Base-by-base conservation (phyloP, 2,113 vertebrate species). In the Alouatta palliata region DNA sequence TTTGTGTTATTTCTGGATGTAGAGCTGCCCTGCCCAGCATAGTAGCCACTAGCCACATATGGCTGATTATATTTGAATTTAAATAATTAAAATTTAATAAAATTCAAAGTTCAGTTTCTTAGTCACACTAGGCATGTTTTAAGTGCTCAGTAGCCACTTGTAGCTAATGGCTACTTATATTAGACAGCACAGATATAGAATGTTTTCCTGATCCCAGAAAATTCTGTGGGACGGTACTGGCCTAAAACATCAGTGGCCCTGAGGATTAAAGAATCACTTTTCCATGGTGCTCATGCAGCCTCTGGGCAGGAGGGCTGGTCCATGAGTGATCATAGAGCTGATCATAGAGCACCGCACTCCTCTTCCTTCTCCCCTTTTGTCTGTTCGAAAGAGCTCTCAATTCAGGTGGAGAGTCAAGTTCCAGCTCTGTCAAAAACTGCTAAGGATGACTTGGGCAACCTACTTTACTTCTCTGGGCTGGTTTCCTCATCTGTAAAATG, bases 31-130 rank as follows among this genome's bases (percentile, higher is more conserved):
- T 76, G 23, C 83, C 86, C 20, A 84, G 6, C 83, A 20, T 12
- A 45, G 11, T 56, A 83, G 47, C 40, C 58, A 91, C 45, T 79
- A 75, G 47, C 27, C 40, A 64, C 35, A 30, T 52, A 30, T 7
- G 2, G 35, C 40, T 90, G 58, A 66, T 93, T 81, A 61, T 37
- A 73, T 93, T 54, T 61, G 25, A 94, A 87, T 94, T 96, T 56
- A 87, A 95, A 75, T 87, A 85, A 90, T 90, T 95, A 64, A 80
- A 96, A 61, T 90, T 68, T 85, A 93, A 54, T 92, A 68, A 96
- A 88, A 82, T 85, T n/a, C 86, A 95, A 95, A 90, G 32, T 79
- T 92, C 25, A 11, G 7, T 87, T 76, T 19, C 47, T 93, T 40
- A 75, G 68, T 95, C 43, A 84, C n/a, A 71, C 12, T 73, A 87